Evolutionary conservation across 2,888 invertebrate species (phyloP), one percentile per base, ranked within the genome.

Genomic region (Eilema griseolum): DNA sequence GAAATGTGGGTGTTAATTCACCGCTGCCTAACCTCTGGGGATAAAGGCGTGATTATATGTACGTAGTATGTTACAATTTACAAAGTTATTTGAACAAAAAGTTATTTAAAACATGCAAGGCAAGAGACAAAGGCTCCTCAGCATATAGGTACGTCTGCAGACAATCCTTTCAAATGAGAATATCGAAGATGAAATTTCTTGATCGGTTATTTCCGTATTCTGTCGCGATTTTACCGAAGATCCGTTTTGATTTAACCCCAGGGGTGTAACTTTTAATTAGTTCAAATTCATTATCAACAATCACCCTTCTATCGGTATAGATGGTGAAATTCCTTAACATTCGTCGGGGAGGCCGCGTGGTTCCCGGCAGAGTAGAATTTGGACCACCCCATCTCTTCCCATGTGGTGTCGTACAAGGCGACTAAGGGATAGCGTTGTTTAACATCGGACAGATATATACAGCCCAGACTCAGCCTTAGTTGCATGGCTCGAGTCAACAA

Each of bases 191-290:
- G 37, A 57, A 41, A 37, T n/a, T 12, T 28, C 67, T 33, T 33
- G 31, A 66, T 61, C 67, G 33, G 23, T 52, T 52, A 60, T 33
- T 33, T 68, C 71, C 62, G 52, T 33, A 46, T 33, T 68, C 68
- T 61, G 52, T 69, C 46, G 31, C 66, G 37, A 69, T 75, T 71
- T 41, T 33, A n/a, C 52, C 52, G 20, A n/a, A 20, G 23, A 62
- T 63, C 46, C 61, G 23, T 33, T 60, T 59, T 62, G 62, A 52
- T 74, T 65, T 59, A 69, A 82, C 77, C 72, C 81, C 77, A 64
- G 66, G 65, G 65, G 61, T 60, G 56, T 28, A 82, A 81, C 74
- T 81, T 80, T 82, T 81, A 81, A 82, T 82, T 80, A 73, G 72
- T 72, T 73, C 72, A 68, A 78, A 80, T 77, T 79, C 75, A 73